Evolutionary conservation across 2,888 invertebrate genomes (phyloP).

Genomic region (Hanleya hanleyi): DNA sequence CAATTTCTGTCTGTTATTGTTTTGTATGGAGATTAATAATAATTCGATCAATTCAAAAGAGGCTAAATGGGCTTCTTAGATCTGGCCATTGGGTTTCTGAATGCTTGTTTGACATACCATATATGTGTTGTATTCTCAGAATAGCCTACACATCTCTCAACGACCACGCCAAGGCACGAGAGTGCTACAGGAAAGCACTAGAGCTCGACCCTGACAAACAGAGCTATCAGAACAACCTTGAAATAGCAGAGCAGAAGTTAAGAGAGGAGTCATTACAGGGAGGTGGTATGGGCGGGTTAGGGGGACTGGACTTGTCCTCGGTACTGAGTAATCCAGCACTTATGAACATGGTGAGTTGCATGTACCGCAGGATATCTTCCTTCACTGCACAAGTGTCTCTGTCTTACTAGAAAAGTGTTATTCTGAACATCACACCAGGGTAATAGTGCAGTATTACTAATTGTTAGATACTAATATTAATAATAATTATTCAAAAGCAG

Average conservation of each 20-base stretch:
- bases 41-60: too few relatives aligned
- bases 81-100: too few relatives aligned
- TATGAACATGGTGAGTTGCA: constrained; percentile 82
- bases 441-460: too few relatives aligned
- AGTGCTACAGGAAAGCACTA: constrained; percentile 90
- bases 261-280: constrained; percentile 53
- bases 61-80: too few relatives aligned
- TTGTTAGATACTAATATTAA: too few relatives aligned
- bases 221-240: constrained; percentile 89
- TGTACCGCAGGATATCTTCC: too few relatives aligned
- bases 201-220: constrained; percentile 94
- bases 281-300: constrained; percentile 21
- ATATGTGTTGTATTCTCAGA: constrained; percentile 42
- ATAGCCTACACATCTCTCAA: constrained; percentile 77
- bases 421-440: too few relatives aligned
- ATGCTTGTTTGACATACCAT: constrained; percentile 6
- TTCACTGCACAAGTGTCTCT: too few relatives aligned
- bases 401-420: too few relatives aligned
- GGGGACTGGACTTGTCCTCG: constrained; percentile 71
- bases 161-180: constrained; percentile 87
- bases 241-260: constrained; percentile 84
- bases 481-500: too few relatives aligned
- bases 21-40: too few relatives aligned
- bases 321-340: constrained; percentile 87
- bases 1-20: too few relatives aligned